These are phyloP conservation scores for Pristis pectinata DNA, from an alignment of 2,797 vertebrate species.

Conservation along the genomic window DNA sequence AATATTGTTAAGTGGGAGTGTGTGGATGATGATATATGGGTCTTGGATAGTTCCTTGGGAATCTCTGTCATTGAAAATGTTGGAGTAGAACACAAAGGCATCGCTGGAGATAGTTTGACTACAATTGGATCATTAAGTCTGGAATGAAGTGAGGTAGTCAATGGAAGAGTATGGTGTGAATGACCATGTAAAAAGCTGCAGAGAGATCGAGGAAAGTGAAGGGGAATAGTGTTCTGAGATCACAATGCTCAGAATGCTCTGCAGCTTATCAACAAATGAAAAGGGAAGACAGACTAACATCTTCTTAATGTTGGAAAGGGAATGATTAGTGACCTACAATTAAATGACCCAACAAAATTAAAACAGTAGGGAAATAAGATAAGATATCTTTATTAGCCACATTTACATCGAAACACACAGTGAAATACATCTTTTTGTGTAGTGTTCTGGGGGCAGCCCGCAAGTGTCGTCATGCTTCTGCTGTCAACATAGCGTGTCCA, in stretches of 20 bases:
- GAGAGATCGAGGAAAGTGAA: neutral
- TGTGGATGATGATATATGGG: neutral
- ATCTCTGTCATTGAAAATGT: neutral
- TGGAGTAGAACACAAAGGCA: neutral
- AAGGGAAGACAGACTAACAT: neutral
- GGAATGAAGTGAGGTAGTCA: neutral
- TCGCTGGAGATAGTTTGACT: no score
- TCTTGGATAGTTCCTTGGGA: neutral
- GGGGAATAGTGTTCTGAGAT: neutral
- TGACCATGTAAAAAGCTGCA: neutral
- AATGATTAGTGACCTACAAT: no score
- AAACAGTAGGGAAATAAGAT: no score
- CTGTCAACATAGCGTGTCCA: no score
- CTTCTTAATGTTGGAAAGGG: no score
- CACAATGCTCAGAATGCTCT: neutral
- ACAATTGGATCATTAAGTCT: neutral
- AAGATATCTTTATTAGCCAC: no score
- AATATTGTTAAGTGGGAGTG: neutral
- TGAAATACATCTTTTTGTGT: no score
- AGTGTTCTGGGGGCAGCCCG: no score
- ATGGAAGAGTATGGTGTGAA: neutral
- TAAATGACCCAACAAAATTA: no score
- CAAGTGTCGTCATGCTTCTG: no score
- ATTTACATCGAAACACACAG: no score
- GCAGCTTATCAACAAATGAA: neutral